A percentile compares a stretch with the other conserved stretches of the same genome.
Evolutionary conservation across 2,888 invertebrate species (phyloP).

Genomic region (Nomada fucata): DNA sequence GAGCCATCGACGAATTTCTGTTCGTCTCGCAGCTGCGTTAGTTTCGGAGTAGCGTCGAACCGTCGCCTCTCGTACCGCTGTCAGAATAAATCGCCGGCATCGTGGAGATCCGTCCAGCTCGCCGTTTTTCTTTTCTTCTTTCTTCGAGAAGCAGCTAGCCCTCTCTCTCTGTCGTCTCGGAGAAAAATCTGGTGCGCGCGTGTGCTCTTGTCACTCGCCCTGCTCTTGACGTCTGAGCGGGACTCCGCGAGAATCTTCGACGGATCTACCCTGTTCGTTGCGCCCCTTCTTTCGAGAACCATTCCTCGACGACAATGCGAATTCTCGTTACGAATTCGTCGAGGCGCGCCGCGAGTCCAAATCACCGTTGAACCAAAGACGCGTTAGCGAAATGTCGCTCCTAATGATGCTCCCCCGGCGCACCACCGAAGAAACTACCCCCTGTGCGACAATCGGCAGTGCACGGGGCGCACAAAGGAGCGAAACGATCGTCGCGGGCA

Average conservation of each 20-base stretch:
- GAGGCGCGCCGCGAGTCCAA: not conserved
- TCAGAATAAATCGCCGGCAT: conserved; percentile 36
- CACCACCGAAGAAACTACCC: not conserved
- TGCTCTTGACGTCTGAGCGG: conserved; percentile 54
- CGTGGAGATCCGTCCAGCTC: conserved; percentile 15
- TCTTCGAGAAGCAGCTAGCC: conserved; percentile 47
- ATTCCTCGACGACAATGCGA: not conserved
- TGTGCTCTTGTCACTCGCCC: conserved; percentile 58
- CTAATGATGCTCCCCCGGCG: not conserved
- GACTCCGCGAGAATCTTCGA: conserved; percentile 45
- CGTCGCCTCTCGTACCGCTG: conserved; percentile 16
- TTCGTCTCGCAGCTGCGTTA: not conserved
- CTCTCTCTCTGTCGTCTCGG: conserved; percentile 12
- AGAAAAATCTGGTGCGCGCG: conserved; percentile 51
- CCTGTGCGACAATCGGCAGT: not conserved
- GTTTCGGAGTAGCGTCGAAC: conserved; percentile 9
- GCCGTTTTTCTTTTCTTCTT: conserved; percentile 31
- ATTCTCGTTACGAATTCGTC: not conserved
- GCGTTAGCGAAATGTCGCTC: not conserved
- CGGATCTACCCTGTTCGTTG: not conserved
- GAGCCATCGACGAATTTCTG: not conserved
- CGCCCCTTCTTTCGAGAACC: not conserved
- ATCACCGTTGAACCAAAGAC: not conserved
- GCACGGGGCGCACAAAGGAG: not conserved
- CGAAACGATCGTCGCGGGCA: conserved; percentile 19